Evolutionary conservation across 2,888 invertebrate genomes (phyloP), one percentile per base, ranked within the genome.

Genomic region (Tinea pellionella): DNA sequence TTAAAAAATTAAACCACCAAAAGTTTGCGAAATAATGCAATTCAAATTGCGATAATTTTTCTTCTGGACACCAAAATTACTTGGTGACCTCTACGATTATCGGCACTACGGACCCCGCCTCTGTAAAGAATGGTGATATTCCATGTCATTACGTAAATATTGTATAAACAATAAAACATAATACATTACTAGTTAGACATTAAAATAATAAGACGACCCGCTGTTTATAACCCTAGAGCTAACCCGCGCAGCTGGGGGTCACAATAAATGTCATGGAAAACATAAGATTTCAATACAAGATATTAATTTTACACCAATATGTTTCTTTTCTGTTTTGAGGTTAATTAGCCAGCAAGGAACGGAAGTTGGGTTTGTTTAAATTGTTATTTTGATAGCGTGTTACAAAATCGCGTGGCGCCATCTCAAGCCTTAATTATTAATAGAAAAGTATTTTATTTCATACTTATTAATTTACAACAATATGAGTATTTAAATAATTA

Each of bases 181-280:
- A 15, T 47, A 47, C 13, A 47, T 47, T 47, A 47, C 47, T n/a
- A 41, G 8, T 13, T 47, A 16, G 47, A 47, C 47, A 47, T 47
- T 47, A 47, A 47, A 47, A 47, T 47, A 47, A 47, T 47, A 15
- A 2, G 47, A 15, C 47, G 9, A 18, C 53, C 53, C 24, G 53
- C 53, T 53, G 53, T 53, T 53, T 53, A 2, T 53, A 24, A 24
- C 24, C 24, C 11, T 2, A 15, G n/a, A 18, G 6, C 47, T 13
- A 15, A 16, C 16, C 47, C 8, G 7, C 57, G 7, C 57, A 12
- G 32, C 15, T 32, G 2, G 57, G 30, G 30, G 57, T 18, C 32
- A 4, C 32, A 24, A 57, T 57, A 57, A 57, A 57, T 32, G 57
- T 57, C 57, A 15, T 32, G 32, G 57, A 57, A 57, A 57, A 57